Base-by-base conservation (phyloP, 1,140 invertebrate species). In the Aphaenogaster rudis region DNA sequence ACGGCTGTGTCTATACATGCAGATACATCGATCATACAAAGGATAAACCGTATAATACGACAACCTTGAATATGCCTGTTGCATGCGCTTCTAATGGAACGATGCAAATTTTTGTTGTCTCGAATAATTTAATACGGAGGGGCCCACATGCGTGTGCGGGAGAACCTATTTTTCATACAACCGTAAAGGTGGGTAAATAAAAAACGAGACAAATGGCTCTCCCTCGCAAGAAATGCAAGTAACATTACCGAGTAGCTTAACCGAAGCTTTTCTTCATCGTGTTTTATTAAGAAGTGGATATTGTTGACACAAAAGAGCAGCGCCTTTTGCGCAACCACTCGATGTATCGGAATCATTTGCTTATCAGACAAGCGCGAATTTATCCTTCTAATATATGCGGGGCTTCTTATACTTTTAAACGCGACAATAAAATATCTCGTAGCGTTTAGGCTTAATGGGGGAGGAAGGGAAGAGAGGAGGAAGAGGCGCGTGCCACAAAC, bases 401-500 rank as follows among this genome's bases (percentile, higher is more conserved):
- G 11, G 33, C 21, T 1, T 45, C 57, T 59, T 54, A 36, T 67
- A 15, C 15, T 57, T 71, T 82, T 48, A 74, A 54, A 81, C 9
- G 21, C 36, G 36, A 13, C 48, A 69, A 28, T 81, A 59, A 63
- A 59, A 45, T 84, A 50, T 50, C 54, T 84, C 69, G 0, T 17
- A 61, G 28, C 54, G 42, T 76, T 84, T 50, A 63, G 28, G 28
- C 17, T 11, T 36, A 48, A 21, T 39, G 54, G 7, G 17, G 15
- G 6, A n/a, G 72, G 28, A 2, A 33, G 48, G 7, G 13, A 45
- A 2, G 21, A 2, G 11, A 52, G 61, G 3, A 42, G 45, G 4
- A 21, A 42, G 48, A 54, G 33, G 33, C 88, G 69, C 74, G 88
- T 87, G 88, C 80, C 80, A 80, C 69, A 63, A 88, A 28, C 59